Evolutionary conservation across 2,888 invertebrate species (phyloP), one percentile per base, ranked within the genome.

Genomic region (Macrophya annulata): DNA sequence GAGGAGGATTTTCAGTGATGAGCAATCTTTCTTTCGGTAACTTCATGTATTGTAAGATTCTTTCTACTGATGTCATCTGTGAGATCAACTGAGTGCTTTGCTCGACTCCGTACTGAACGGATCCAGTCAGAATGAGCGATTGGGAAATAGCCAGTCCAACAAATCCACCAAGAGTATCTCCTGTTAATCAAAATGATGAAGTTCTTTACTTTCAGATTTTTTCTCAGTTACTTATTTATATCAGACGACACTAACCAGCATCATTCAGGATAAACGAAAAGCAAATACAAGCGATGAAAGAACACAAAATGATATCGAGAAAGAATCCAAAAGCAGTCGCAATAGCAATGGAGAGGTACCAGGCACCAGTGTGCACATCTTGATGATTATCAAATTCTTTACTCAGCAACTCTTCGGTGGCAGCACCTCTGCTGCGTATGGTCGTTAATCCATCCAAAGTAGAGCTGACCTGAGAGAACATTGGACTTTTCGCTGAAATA

Each of bases 391-490:
- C 97, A 89, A 98, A 97, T 89, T 97, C 96, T 87, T 95, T 94
- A 74, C 95, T 95, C 84, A 99, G 95, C 89, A 96, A 94, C 86
- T 95, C 94, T 92, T 97, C 95, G 10, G 94, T 94, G 1, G 92
- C 90, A 1, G 96, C 95, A 17, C 96, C 95, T 4, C 97, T 96
- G 3, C 98, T 97, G 87, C 99, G 95, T 85, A 99, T 98, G 0
- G 98, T 98, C 55, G 97, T 96, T 48, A 99, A 95, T 0, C 99
- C 99, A 87, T 96, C 96, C 2, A 99, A 94, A 0, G 98, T 96
- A 0, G 98, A 96, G 9, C 97, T 96, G 88, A 99, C 95, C 92
- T 99, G 98, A 0, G 98, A 97, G 93, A 98, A 99, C 0, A 99
- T 97, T 0, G 99, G 99, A 93, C 98, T 98, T 86, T 97, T 94